Percentiles rank a stretch among this genome's conserved stretches.
Evolutionary conservation across 2,888 invertebrate genomes (phyloP).

Genomic region (Drosophila basisetae): DNA sequence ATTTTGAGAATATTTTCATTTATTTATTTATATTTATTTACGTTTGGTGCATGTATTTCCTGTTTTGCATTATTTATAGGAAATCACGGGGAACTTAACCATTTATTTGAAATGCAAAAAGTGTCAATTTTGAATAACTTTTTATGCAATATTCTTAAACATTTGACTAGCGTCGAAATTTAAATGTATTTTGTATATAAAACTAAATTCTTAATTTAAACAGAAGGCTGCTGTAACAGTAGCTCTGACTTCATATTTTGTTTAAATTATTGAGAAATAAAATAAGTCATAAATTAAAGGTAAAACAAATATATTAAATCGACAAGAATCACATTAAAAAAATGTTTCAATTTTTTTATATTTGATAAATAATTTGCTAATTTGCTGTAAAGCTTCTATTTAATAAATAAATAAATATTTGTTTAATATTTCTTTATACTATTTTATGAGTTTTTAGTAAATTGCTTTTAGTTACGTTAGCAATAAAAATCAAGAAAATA

Average conservation of each 20-base stretch:
- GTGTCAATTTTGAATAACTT: neutral
- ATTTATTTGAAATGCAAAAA: neutral
- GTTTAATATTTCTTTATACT: neutral
- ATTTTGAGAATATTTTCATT: neutral
- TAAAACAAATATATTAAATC: too few species aligned
- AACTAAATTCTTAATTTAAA: neutral
- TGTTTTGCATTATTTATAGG: neutral
- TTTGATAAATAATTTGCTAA: neutral
- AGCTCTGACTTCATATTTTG: neutral
- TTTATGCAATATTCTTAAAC: neutral
- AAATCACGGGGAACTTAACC: conserved; percentile 7
- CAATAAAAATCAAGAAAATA: neutral
- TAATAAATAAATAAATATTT: neutral
- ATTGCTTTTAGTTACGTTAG: neutral
- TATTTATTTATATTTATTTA: neutral
- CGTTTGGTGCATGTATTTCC: neutral
- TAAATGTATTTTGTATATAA: neutral
- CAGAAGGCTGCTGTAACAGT: too few species aligned
- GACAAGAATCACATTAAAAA: too few species aligned
- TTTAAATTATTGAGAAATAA: neutral
- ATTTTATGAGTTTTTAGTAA: neutral
- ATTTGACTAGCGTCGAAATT: neutral
- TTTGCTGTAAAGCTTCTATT: neutral
- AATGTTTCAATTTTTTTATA: too few species aligned
- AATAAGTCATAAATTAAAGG: accelerated